A percentile compares a stretch with the other conserved stretches of the same genome.
Conservation (phyloP, 37 sponge, comb jelly and placozoan genomes). For the Beroe forskalii region DNA sequence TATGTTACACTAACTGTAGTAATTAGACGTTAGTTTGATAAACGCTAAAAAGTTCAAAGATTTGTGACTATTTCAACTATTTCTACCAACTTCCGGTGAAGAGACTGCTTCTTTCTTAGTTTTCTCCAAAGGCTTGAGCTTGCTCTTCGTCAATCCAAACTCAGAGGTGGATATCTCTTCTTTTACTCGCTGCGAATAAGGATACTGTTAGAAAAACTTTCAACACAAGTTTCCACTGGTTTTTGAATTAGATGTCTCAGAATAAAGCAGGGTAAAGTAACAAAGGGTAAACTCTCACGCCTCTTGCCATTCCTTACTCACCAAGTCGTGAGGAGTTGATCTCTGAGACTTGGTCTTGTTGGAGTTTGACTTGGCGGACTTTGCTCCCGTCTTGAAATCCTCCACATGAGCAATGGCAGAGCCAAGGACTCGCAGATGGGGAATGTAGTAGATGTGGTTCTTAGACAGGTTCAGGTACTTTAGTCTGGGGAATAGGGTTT, state of each 20-base stretch:
- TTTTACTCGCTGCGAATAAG: background rate
- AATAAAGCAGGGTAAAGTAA: too few relatives aligned
- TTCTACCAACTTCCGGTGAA: too few relatives aligned
- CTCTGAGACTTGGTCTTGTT: constrained; percentile 38
- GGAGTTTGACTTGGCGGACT: constrained; percentile 35
- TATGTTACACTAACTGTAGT: too few relatives aligned
- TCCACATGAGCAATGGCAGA: constrained; percentile 60
- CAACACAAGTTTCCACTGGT: too few relatives aligned
- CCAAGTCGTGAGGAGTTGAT: background rate
- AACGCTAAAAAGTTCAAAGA: too few relatives aligned
- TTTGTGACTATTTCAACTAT: too few relatives aligned
- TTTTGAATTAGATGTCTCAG: too few relatives aligned
- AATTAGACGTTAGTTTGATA: too few relatives aligned
- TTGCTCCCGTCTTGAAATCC: background rate
- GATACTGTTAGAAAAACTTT: too few relatives aligned
- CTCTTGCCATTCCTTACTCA: too few relatives aligned
- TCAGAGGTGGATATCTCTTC: constrained; percentile 34
- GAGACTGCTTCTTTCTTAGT: constrained; percentile 37
- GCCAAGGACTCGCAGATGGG: constrained; percentile 39
- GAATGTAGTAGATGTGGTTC: constrained; percentile 65
- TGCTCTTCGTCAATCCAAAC: constrained; percentile 59
- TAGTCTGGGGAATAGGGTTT: too few relatives aligned
- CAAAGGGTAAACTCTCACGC: too few relatives aligned
- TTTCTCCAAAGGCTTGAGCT: background rate
- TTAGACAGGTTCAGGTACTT: constrained; percentile 62